Conservation (phyloP, 2,888 invertebrate genomes). For the Chironomus tentans region DNA sequence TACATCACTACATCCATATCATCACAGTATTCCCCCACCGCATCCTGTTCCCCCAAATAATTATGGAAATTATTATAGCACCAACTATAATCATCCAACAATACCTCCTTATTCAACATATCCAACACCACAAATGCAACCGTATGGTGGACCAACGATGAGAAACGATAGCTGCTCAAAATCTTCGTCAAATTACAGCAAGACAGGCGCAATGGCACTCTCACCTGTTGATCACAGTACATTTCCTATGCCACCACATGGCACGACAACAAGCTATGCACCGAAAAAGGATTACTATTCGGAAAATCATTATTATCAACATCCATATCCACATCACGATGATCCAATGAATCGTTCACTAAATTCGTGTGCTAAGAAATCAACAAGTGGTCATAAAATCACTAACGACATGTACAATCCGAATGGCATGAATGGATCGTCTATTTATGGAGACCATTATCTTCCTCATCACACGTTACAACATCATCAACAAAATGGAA, state of each 20-base stretch:
- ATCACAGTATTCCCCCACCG: background rate
- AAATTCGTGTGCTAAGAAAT: constrained; percentile 3
- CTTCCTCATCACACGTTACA: background rate
- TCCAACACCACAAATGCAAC: background rate
- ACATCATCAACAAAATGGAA: constrained; percentile 5
- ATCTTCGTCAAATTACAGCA: constrained; percentile 1
- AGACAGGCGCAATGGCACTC: constrained; percentile 1
- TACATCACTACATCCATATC: background rate
- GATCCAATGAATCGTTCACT: background rate
- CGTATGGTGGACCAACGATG: background rate
- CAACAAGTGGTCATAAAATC: background rate
- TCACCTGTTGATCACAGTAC: constrained; percentile 21
- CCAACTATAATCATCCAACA: background rate
- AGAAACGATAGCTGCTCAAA: constrained; percentile 10
- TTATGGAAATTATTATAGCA: constrained; percentile 9
- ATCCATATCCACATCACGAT: background rate
- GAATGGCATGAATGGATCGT: background rate
- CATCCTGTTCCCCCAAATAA: background rate
- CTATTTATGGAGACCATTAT: constrained; percentile 1
- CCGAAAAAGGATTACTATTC: constrained; percentile 9
- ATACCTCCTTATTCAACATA: constrained; percentile 6
- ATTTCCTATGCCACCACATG: background rate
- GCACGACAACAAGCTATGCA: background rate
- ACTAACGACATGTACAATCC: constrained; percentile 6
- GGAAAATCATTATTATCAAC: constrained; percentile 4